Conservation (phyloP, 2,888 invertebrate species). For the Tetramorium bicarinatum region DNA sequence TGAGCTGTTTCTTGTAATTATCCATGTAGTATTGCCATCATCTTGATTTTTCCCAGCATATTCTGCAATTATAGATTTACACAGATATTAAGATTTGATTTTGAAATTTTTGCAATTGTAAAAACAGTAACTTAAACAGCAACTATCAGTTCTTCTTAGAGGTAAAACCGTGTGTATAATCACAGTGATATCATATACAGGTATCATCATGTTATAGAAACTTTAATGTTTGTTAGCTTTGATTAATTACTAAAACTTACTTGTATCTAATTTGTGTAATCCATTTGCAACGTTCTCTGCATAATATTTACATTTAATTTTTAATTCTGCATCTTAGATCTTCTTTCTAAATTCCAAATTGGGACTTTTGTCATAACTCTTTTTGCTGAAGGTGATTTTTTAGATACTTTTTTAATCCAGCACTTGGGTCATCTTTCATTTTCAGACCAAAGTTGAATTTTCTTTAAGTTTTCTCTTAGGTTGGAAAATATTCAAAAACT, state of each 20-base stretch:
- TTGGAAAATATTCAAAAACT: not conserved
- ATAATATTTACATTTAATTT: not conserved
- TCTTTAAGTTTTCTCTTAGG: not conserved
- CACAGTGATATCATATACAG: conserved; percentile 79
- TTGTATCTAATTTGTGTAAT: not conserved
- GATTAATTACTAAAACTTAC: conserved; percentile 11
- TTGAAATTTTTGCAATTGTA: not conserved
- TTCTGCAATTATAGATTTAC: conserved; percentile 89
- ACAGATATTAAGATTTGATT: conserved; percentile 10
- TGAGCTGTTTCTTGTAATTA: not conserved
- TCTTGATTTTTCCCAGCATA: conserved; percentile 90
- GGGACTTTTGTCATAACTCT: no score
- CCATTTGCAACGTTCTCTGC: no score
- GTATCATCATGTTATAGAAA: conserved; percentile 77
- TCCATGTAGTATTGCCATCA: not conserved
- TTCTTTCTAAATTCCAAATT: no score
- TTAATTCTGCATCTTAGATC: no score
- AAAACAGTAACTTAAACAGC: conserved; percentile 3
- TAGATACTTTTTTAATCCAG: not conserved
- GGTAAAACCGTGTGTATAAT: conserved; percentile 78
- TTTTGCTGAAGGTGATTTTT: not conserved
- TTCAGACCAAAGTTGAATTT: not conserved
- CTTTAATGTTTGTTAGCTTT: not conserved
- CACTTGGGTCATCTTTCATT: not conserved
- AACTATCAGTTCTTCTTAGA: conserved; percentile 85